Evolutionary conservation across 2,888 invertebrate species (phyloP).

Genomic region (Protonemura montana): DNA sequence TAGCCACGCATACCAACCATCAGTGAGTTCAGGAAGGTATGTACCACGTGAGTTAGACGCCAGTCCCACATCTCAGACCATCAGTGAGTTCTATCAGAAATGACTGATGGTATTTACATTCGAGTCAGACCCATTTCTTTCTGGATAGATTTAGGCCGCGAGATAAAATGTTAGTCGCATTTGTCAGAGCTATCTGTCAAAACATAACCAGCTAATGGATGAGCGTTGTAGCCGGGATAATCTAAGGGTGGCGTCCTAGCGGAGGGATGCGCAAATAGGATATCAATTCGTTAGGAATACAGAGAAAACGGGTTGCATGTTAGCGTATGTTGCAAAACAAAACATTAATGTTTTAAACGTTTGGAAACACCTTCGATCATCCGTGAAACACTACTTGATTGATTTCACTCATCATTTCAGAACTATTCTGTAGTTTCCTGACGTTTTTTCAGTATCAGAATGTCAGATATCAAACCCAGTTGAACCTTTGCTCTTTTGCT

Average conservation of each 20-base stretch:
- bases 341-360: no score
- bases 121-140: not conserved
- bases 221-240: not conserved
- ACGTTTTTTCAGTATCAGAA: no score
- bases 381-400: no score
- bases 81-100: not conserved
- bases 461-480: no score
- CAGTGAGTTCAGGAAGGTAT: conserved; percentile 27
- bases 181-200: not conserved
- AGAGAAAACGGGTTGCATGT: no score
- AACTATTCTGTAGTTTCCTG: no score
- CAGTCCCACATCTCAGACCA: no score
- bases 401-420: no score
- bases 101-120: conserved; percentile 1
- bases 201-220: not conserved
- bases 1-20: not conserved
- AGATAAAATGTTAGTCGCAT: not conserved
- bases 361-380: no score
- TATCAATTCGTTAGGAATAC: no score
- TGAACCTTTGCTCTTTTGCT: no score
- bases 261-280: not conserved
- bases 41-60: not conserved
- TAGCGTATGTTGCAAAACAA: no score
- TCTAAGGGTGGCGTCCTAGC: not conserved
- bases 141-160: not conserved